phyloP scores from a whole-genome alignment of 2,113 vertebrate species.

The Miniopterus natalensis region DNA sequence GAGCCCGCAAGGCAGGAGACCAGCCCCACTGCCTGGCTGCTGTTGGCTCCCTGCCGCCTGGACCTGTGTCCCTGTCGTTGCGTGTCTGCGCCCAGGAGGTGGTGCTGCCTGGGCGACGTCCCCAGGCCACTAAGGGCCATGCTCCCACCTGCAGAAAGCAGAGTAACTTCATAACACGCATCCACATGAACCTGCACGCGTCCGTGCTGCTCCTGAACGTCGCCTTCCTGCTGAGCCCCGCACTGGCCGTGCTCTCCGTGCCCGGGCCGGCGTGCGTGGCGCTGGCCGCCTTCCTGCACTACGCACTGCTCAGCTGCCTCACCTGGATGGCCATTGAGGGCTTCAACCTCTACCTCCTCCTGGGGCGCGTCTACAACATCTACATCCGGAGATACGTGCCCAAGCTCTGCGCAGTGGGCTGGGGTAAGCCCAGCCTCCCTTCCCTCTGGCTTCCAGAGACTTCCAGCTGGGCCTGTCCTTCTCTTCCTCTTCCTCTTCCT shows the following conservation, averaged over 20 bases:
- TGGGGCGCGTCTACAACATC: slow-evolving; percentile 83
- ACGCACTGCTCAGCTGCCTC: slow-evolving; percentile 78
- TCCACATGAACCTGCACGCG: slow-evolving; percentile 80
- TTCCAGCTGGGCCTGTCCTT: background rate
- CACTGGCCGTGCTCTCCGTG: rapidly evolving
- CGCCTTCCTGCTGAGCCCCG: slow-evolving; percentile 76
- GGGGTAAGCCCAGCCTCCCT: slow-evolving; percentile 78
- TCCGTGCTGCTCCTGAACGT: slow-evolving; percentile 80
- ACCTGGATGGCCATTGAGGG: slow-evolving; percentile 87
- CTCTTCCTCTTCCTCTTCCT: background rate
- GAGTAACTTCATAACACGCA: slow-evolving; percentile 42
- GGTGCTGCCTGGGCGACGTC: background rate
- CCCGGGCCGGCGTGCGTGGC: rapidly evolving
- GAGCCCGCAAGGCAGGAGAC: background rate
- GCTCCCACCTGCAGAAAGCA: slow-evolving; percentile 70
- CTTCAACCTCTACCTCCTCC: slow-evolving; percentile 85
- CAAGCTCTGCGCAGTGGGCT: slow-evolving; percentile 82
- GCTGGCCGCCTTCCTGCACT: slow-evolving; percentile 77
- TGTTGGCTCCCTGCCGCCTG: background rate
- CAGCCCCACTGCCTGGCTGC: background rate
- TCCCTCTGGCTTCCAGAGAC: background rate
- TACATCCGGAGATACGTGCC: slow-evolving; percentile 78
- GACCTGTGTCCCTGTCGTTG: background rate
- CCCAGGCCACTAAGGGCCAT: background rate
- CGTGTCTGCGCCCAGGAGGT: background rate